Evolutionary conservation across 2,113 vertebrate species (phyloP), one percentile per base, ranked within the genome.

Genomic region (Amphiprion percula): DNA sequence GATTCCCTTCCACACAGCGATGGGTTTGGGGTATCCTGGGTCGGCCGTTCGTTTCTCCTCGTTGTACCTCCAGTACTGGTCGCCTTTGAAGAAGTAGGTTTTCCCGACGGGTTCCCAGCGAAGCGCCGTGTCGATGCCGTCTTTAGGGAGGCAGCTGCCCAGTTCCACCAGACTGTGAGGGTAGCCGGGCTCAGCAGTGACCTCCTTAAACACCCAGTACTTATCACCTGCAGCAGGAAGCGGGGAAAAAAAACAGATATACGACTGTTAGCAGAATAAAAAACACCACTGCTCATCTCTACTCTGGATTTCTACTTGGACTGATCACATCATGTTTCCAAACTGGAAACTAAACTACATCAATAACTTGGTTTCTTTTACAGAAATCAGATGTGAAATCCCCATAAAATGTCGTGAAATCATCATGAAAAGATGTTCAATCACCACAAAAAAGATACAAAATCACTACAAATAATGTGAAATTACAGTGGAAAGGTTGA

Each of bases 11-110:
- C 98, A 99, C 72, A 99, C 96, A 0, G 95, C 96, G 93, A 99
- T 98, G 83, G 97, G 95, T 90, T 99, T 99, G 53, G 98, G 98
- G 91, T 99, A 99, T 4, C 97, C 98, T 0, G 97, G 96, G 86
- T 99, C 98, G 0, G 96, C 96, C 0, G 96, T 94, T 62, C 91
- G 92, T 86, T 97, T 97, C 88, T 99, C 98, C 91, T 99, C 98
- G 0, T 98, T 99, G 93, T 97, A 99, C 71, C 98, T 95, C 98
- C 98, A 99, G 91, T 99, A 99, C 90, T 96, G 95, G 90, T 98
- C 96, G 0, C 97, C 98, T 90, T 98, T 98, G 94, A 99, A 99
- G 94, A 99, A 99, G 93, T 99, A 99, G 2, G 98, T 99, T 84
- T 99, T 99, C 41, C 97, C 97, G 0, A 98, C 95, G 0, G 97